phyloP scores from a whole-genome alignment of 2,888 invertebrate species.

The Chamaedrilus cognettii region DNA sequence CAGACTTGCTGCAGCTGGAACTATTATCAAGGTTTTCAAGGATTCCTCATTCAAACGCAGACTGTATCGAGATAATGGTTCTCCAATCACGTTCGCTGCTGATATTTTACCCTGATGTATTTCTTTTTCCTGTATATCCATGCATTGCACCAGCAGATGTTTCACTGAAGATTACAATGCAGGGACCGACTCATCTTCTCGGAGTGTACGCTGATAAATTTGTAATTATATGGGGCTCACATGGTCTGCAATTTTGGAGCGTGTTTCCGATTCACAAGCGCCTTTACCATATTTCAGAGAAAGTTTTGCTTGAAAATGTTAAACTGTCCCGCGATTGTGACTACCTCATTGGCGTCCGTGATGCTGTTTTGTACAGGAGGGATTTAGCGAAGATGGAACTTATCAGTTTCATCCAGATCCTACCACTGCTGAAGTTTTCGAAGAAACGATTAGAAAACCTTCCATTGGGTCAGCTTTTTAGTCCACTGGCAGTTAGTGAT shows the following conservation, averaged over 20 bases:
- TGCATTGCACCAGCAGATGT: slow-evolving; percentile 8
- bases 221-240: slow-evolving; percentile 10
- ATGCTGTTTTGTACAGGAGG: no score
- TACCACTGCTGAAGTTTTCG: no score
- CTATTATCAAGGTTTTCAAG: slow-evolving; percentile 14
- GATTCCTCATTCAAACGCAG: slow-evolving; percentile 2
- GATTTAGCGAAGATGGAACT: no score
- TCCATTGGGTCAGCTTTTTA: no score
- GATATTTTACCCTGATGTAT: neutral
- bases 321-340: slow-evolving; percentile 4
- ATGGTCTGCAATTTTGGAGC: slow-evolving; percentile 17
- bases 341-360: no score
- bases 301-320: neutral
- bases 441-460: no score
- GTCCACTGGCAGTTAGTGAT: slow-evolving; percentile 1
- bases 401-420: no score
- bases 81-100: neutral
- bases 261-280: neutral
- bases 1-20: slow-evolving; percentile 15
- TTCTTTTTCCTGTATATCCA: slow-evolving; percentile 13
- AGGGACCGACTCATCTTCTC: slow-evolving; percentile 12
- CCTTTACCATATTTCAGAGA: slow-evolving; percentile 5
- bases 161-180: neutral
- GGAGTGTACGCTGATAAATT: neutral
- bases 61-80: slow-evolving; percentile 10